Conservation (phyloP, 2,797 vertebrate species). For the Tenualosa ilisha region DNA sequence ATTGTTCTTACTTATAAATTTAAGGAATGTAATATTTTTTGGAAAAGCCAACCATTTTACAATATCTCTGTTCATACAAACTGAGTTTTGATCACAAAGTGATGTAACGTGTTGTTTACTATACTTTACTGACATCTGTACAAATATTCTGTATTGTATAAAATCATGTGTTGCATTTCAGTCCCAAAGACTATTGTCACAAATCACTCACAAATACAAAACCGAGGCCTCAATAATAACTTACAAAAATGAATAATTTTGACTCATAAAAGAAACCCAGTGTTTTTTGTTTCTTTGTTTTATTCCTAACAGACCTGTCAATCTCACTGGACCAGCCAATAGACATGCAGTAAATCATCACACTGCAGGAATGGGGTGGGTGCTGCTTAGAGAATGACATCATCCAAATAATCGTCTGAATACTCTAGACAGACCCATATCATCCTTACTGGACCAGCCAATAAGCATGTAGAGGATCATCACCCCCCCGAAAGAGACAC, state of each 20-base stretch:
- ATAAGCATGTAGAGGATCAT: neutral
- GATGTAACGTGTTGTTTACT: neutral
- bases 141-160: neutral
- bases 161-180: too few relatives aligned
- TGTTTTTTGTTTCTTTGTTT: too few relatives aligned
- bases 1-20: neutral
- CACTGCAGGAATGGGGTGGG: constrained; percentile 28
- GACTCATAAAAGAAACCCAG: neutral
- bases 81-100: neutral
- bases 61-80: neutral
- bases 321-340: neutral
- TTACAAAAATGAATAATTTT: neutral
- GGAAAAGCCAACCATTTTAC: neutral
- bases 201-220: neutral
- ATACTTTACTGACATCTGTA: neutral
- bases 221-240: neutral
- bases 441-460: neutral
- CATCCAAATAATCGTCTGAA: constrained; percentile 40
- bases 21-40: neutral
- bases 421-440: neutral
- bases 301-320: neutral
- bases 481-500: neutral
- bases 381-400: constrained; percentile 58
- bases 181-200: neutral
- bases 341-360: neutral